Percentiles rank a stretch among this genome's conserved stretches.
These are phyloP conservation scores for Antheraea yamamai DNA, from an alignment of 2,888 invertebrate species.

Conservation along the genomic window DNA sequence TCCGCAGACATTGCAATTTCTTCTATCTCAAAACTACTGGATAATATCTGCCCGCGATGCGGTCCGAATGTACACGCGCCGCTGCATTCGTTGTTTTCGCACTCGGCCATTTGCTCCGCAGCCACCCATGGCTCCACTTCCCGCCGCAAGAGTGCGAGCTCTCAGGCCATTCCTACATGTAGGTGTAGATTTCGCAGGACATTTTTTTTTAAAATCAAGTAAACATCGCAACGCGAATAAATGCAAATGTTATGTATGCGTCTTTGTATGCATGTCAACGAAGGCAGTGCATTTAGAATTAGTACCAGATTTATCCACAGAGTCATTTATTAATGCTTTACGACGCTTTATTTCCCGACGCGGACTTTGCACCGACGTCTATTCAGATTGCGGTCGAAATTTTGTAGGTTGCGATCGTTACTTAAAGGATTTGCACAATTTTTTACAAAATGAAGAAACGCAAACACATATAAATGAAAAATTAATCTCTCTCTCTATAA, in stretches of 20 bases:
- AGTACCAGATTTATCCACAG: neutral
- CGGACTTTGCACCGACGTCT: too few species aligned
- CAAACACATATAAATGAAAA: too few species aligned
- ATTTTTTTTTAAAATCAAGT: neutral
- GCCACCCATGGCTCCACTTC: neutral
- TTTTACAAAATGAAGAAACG: too few species aligned
- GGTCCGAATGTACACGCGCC: too few species aligned
- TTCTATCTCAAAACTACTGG: too few species aligned
- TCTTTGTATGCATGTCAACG: neutral
- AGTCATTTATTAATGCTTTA: neutral
- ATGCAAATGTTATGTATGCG: neutral
- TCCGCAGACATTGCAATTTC: neutral
- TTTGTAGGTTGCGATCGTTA: too few species aligned
- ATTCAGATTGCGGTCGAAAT: too few species aligned
- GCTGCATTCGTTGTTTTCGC: neutral
- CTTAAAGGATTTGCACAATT: too few species aligned
- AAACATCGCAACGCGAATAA: neutral
- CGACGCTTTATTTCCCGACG: neutral
- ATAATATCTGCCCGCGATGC: too few species aligned
- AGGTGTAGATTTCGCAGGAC: neutral
- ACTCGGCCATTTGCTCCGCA: neutral
- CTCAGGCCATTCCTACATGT: neutral
- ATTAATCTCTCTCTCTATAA: too few species aligned
- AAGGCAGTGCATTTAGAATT: neutral
- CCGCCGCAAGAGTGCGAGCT: neutral